A percentile compares a stretch with the other conserved stretches of the same genome.
phyloP scores from a whole-genome alignment of 2,113 vertebrate genomes.

The Taurulus bubalis region DNA sequence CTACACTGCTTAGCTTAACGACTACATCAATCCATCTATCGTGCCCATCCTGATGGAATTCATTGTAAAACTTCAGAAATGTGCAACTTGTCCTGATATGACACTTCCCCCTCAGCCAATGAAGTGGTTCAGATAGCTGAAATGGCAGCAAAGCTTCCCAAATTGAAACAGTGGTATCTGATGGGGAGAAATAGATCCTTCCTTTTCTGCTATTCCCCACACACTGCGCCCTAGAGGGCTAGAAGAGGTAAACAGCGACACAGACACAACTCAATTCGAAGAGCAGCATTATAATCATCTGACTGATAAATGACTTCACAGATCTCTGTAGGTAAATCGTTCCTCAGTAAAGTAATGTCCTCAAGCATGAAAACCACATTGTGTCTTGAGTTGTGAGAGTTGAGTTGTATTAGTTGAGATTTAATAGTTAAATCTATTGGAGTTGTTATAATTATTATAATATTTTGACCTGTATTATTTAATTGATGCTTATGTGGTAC shows the following conservation, averaged over 20 bases:
- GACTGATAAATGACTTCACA: slow-evolving; percentile 62
- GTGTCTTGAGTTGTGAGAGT: slow-evolving; percentile 6
- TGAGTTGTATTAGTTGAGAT: no score
- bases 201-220: slow-evolving; percentile 26
- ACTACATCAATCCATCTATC: background rate
- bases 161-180: slow-evolving; percentile 52
- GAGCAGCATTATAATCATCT: slow-evolving; percentile 49
- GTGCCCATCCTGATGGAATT: background rate
- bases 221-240: slow-evolving; percentile 21
- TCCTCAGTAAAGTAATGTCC: slow-evolving; percentile 31
- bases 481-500: background rate
- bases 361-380: slow-evolving; percentile 17
- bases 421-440: no score
- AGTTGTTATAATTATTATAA: no score
- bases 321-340: slow-evolving; percentile 63
- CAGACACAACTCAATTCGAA: slow-evolving; percentile 43
- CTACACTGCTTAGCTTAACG: background rate
- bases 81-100: background rate
- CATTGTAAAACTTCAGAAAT: background rate
- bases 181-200: slow-evolving; percentile 37
- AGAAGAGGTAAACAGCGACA: slow-evolving; percentile 39
- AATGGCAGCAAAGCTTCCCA: slow-evolving; percentile 41
- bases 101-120: slow-evolving; percentile 18
- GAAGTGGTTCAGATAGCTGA: slow-evolving; percentile 32
- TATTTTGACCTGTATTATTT: background rate